Evolutionary conservation across 2,888 invertebrate genomes (phyloP).

Genomic region (Drosophila fungiperda): DNA sequence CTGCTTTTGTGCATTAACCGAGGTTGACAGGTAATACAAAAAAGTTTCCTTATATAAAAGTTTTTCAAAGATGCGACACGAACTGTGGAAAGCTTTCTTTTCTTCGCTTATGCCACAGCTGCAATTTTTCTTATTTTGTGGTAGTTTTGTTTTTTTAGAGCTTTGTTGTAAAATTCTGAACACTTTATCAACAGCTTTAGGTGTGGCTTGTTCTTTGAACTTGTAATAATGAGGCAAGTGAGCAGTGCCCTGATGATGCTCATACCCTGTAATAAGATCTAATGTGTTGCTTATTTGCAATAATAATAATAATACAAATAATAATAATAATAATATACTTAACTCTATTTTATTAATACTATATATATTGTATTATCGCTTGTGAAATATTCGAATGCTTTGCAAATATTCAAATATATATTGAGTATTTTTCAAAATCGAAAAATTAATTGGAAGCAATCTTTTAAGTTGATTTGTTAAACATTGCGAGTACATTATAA

Average conservation of each 20-base stretch:
- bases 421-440: not conserved
- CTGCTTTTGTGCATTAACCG: not conserved
- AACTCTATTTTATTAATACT: not conserved
- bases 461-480: not conserved
- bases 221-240: not conserved
- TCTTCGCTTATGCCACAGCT: constrained; percentile 17
- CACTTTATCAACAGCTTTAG: not conserved
- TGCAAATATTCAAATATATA: not conserved
- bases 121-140: constrained; percentile 1
- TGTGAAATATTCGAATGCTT: not conserved
- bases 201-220: not conserved
- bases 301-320: too few species aligned
- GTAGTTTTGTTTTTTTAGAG: not conserved
- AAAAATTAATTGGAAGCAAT: not conserved
- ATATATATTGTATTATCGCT: not conserved
- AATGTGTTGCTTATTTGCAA: too few species aligned
- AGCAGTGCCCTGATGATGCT: not conserved
- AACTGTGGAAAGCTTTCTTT: constrained; percentile 5
- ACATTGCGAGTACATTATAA: not conserved
- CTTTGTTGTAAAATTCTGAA: not conserved
- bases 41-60: constrained; percentile 1
- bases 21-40: not conserved
- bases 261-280: not conserved
- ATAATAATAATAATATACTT: not conserved
- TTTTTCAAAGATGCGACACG: not conserved